phyloP scores from a whole-genome alignment of 1,140 invertebrate genomes.

The Drosophila ficusphila region DNA sequence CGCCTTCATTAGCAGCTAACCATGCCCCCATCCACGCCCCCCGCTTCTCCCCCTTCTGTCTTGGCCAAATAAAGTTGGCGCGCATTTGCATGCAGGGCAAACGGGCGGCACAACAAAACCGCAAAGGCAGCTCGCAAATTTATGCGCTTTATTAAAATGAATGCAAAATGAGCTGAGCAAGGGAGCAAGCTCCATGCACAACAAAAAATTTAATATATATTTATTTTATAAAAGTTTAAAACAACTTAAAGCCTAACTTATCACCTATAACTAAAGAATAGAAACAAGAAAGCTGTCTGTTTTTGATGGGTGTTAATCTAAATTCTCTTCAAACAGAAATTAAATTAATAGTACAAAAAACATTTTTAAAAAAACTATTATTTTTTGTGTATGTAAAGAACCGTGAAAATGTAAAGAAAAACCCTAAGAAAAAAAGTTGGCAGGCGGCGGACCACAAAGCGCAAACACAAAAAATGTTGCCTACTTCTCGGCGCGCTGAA shows the following conservation, averaged over 20 bases:
- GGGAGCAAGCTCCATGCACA: slow-evolving; percentile 5
- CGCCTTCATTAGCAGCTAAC: slow-evolving; percentile 68
- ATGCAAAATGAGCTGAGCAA: slow-evolving; percentile 58
- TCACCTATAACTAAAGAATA: no score
- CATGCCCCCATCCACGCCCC: slow-evolving; percentile 1
- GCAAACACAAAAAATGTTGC: slow-evolving; percentile 56
- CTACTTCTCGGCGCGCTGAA: slow-evolving; percentile 28
- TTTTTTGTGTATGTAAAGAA: slow-evolving; percentile 13
- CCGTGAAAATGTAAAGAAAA: not conserved
- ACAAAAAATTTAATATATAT: not conserved
- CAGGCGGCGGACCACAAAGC: slow-evolving; percentile 55
- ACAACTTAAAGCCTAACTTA: no score
- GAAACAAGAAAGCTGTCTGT: no score
- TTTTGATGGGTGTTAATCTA: no score
- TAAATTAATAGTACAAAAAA: not conserved
- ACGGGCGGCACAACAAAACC: slow-evolving; percentile 42
- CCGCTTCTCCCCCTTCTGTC: slow-evolving; percentile 8
- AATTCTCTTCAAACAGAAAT: no score
- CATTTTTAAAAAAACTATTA: not conserved
- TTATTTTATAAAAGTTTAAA: no score
- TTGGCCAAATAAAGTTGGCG: slow-evolving; percentile 71
- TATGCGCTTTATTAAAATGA: slow-evolving; percentile 80
- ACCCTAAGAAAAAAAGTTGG: slow-evolving; percentile 1
- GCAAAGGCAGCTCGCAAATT: slow-evolving; percentile 67
- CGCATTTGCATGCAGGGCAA: slow-evolving; percentile 72